Evolutionary conservation across 1,140 invertebrate genomes (phyloP).

Genomic region (Drosophila kanapiae): DNA sequence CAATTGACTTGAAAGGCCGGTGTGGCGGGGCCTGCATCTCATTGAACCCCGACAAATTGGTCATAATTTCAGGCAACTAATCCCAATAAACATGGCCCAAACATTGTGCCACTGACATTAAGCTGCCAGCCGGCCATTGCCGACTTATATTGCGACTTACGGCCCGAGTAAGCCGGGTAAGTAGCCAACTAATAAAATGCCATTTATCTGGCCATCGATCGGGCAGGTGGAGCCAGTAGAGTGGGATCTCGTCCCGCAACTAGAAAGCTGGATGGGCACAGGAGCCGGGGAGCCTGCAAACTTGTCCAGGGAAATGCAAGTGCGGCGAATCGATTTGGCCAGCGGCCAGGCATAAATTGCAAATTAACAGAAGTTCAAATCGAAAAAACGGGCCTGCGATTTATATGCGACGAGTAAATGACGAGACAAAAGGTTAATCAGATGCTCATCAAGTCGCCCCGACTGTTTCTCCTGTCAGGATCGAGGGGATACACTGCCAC

Average conservation of each 20-base stretch:
- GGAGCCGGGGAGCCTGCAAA: background rate
- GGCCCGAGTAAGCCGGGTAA: constrained; percentile 41
- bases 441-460: constrained; percentile 33
- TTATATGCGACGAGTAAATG: constrained; percentile 61
- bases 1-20: constrained; percentile 75
- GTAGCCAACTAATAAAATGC: constrained; percentile 75
- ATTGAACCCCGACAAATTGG: constrained; percentile 82
- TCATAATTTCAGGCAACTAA: constrained; percentile 83
- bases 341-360: constrained; percentile 68
- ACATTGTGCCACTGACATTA: constrained; percentile 80
- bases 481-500: background rate
- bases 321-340: constrained; percentile 63
- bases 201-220: constrained; percentile 81
- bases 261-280: constrained; percentile 1
- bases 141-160: constrained; percentile 33
- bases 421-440: constrained; percentile 55
- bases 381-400: constrained; percentile 44
- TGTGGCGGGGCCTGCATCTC: constrained; percentile 49
- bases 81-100: constrained; percentile 84
- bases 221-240: constrained; percentile 28
- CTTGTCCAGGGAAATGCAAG: constrained; percentile 43
- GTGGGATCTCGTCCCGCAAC: background rate
- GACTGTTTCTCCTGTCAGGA: background rate
- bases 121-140: constrained; percentile 59
- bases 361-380: constrained; percentile 72